Base-by-base conservation (phyloP, 2,113 vertebrate genomes). In the Stigmatopora argus region DNA sequence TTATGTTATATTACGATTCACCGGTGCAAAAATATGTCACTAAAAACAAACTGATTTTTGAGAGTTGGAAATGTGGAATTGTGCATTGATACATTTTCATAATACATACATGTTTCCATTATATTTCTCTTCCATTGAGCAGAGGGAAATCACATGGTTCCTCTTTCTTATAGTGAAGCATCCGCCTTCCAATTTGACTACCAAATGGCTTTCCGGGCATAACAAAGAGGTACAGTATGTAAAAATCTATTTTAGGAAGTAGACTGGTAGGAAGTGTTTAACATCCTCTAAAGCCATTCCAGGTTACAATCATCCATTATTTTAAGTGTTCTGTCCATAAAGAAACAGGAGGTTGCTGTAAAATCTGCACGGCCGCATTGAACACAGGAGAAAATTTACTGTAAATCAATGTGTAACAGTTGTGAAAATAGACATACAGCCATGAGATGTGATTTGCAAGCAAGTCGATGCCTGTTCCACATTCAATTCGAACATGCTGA, bases 401-500 rank as follows among this genome's bases (percentile, higher is more conserved):
- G n/a, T 23, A 69, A 45, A 4, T 41, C 38, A 10, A 70, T 6
- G 5, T 31, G 21, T 15, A 2, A 60, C 45, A 14, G 23, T 46
- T 53, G 56, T 59, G 66, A 46, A 67, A 74, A 78, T 48, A 57
- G 8, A 5, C 8, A 13, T 57, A 68, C 7, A 66, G 65, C 59
- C 58, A 23, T 35, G 56, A 63, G 41, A 78, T 74, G 64, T 64
- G 47, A 75, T 81, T 74, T 46, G 62, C 41, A 61, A 56, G 31
- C 35, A 10, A 47, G n/a, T 21, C 71, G 26, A 26, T 65, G 61
- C 65, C 67, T 13, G 12, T 14, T 71, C 70, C 60, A 73, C 69
- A 63, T 23, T 66, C 72, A 70, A 78, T 56, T 75, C 75, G 74
- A 59, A 78, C 71, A 75, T 76, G 75, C 60, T 75, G 74, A 83